phyloP scores from a whole-genome alignment of 2,113 vertebrate species.

The Limnothrissa miodon region DNA sequence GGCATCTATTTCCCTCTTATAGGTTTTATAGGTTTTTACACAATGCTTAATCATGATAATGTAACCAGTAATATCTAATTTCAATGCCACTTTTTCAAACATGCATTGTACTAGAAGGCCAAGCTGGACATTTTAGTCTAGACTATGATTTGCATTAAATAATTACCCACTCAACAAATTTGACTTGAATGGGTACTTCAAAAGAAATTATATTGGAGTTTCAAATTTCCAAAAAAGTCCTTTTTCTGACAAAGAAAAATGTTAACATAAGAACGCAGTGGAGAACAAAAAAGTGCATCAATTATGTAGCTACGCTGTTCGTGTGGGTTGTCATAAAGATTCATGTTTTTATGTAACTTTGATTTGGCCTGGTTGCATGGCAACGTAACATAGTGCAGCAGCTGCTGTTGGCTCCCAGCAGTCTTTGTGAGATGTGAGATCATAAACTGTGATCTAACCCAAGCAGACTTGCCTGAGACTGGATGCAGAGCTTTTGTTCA shows the following conservation, averaged over 20 bases:
- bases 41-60: neutral
- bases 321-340: conserved; percentile 5
- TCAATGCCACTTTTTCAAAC: neutral
- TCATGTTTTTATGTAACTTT: conserved; percentile 14
- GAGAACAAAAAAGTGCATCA: neutral
- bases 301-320: neutral
- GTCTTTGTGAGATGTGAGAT: conserved; percentile 17
- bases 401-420: conserved; percentile 14
- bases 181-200: neutral
- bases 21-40: too few relatives aligned
- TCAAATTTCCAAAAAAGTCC: neutral
- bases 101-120: neutral
- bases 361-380: conserved; percentile 17
- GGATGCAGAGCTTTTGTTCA: neutral
- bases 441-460: neutral
- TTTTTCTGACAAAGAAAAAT: neutral
- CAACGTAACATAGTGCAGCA: conserved; percentile 11
- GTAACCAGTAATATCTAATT: neutral
- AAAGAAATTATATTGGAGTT: neutral
- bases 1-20: too few relatives aligned
- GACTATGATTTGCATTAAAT: neutral
- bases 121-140: neutral
- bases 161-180: neutral
- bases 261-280: neutral
- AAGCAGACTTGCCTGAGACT: neutral